Evolutionary conservation across 2,888 invertebrate species (phyloP).

Genomic region (Ganaspis brasiliensis): DNA sequence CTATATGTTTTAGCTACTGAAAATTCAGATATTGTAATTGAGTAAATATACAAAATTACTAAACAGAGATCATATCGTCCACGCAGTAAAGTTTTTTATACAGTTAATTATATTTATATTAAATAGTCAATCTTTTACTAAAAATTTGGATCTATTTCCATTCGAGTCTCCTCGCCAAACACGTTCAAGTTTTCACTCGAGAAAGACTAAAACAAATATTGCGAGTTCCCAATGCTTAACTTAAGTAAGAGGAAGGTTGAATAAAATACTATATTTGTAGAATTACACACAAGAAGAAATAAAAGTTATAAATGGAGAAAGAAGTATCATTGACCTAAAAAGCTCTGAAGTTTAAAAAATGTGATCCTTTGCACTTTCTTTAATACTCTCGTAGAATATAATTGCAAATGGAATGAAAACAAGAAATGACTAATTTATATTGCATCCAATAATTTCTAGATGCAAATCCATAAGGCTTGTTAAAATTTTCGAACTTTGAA

Average conservation of each 20-base stretch:
- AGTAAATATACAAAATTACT: no score
- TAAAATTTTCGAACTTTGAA: no score
- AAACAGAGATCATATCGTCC: no score
- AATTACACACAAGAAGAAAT: background rate
- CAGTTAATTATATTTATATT: no score
- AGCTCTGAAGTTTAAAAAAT: background rate
- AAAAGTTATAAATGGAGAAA: conserved; percentile 1
- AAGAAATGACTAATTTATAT: background rate
- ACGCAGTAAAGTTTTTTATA: no score
- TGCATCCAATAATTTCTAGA: background rate
- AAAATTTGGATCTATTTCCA: no score
- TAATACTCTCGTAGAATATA: background rate
- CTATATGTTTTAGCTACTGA: no score
- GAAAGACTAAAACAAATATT: conserved; percentile 1
- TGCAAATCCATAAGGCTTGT: no score
- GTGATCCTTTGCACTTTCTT: background rate
- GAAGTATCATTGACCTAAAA: background rate
- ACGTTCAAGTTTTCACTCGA: background rate
- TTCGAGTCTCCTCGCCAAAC: background rate
- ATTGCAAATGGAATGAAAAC: background rate
- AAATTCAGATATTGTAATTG: no score
- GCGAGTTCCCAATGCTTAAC: background rate
- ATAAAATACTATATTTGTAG: background rate
- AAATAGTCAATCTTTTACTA: no score
- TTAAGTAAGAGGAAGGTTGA: background rate